phyloP scores from a whole-genome alignment of 2,797 vertebrate genomes.

The Zenarchopterus dispar region DNA sequence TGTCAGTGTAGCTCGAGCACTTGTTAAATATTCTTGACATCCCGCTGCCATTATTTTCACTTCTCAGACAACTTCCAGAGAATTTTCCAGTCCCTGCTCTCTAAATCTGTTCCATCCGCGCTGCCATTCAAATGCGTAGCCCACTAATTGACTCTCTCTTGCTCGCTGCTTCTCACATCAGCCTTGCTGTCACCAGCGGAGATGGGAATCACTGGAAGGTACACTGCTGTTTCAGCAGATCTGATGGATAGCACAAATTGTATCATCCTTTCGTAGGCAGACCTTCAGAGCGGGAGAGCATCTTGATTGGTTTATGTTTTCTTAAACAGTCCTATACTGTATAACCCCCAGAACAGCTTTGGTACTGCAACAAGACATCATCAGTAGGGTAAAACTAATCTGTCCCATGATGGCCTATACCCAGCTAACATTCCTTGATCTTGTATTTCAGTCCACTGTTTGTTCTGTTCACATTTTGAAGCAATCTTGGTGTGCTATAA shows the following conservation, averaged over 20 bases:
- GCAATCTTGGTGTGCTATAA: conserved; percentile 28
- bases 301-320: conserved; percentile 33
- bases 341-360: conserved; percentile 18
- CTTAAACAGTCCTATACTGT: conserved; percentile 24
- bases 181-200: conserved; percentile 65
- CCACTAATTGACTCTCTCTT: conserved; percentile 74
- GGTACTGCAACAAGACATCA: too few species aligned
- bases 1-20: background rate
- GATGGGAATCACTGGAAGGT: conserved; percentile 50
- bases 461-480: conserved; percentile 29
- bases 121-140: conserved; percentile 53
- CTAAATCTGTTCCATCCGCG: conserved; percentile 42
- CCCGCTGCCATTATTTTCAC: conserved; percentile 52
- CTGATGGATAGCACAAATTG: conserved; percentile 47
- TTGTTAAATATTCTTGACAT: conserved; percentile 39
- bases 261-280: conserved; percentile 30
- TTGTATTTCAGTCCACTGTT: conserved; percentile 22
- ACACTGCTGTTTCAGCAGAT: conserved; percentile 76
- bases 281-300: conserved; percentile 14
- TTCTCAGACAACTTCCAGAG: conserved; percentile 58
- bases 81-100: conserved; percentile 37
- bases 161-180: conserved; percentile 59
- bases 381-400: too few species aligned
- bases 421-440: conserved; percentile 12
- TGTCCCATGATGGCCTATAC: too few species aligned